Base-by-base conservation (phyloP, 2,797 vertebrate genomes). In the Acridotheres tristis region DNA sequence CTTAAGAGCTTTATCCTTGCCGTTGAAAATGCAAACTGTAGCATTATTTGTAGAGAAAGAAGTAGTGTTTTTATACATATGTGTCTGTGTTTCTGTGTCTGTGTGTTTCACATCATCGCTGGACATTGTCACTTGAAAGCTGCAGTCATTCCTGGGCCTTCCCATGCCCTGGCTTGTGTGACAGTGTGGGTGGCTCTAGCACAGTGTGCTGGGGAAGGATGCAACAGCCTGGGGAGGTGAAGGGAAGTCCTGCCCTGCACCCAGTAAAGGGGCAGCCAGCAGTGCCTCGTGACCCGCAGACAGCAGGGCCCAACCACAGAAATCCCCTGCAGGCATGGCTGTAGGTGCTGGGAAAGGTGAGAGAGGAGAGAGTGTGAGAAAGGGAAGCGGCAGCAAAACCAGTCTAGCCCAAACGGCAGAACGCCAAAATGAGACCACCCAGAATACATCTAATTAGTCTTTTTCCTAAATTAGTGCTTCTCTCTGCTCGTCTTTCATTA, bases 351-450 rank as follows among this genome's bases (percentile, higher is more conserved):
- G 87, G 71, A 89, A 81, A 82, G 63, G 63, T 3, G 5, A 68
- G 54, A 91, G 34, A 55, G 45, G 67, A 74, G 75, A 50, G 85
- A 6, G 27, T 88, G 90, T 87, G 94, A 93, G 88, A 89, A 90
- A 84, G 15, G 76, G 76, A 93, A 91, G 76, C 0, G 0, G 76
- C 79, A 80, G 85, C 57, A 73, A 96, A 96, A 94, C 85, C 79
- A 62, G 90, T 77, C 85, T 90, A 79, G 74, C 79, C 32, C 61
- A 73, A 71, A 73, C 71, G 83, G 93, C 85, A 83, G 58, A 67
- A 66, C 0, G 4, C 88, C 88, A 80, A 68, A 76, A 68, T 8
- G 51, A 89, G 95, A 96, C 95, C 96, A 95, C 95, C 94, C 96
- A 95, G 92, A 69, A 81, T 4, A 61, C 0, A 1, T 78, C 85